Evolutionary conservation across 2,888 invertebrate genomes (phyloP).

Genomic region (Eumacrocentrus americanus): DNA sequence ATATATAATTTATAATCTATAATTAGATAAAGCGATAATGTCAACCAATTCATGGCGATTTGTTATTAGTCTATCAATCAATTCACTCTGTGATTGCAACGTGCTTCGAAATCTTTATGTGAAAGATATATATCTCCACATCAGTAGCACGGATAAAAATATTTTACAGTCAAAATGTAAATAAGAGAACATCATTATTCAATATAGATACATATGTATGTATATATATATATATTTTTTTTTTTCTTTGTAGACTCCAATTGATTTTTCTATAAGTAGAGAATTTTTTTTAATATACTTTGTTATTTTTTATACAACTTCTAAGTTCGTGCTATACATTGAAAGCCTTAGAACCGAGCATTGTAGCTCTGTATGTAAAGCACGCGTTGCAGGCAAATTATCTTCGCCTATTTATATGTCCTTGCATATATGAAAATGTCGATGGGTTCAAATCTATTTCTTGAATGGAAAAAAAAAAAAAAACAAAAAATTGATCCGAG

Average conservation of each 20-base stretch:
- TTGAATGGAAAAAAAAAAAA: not conserved
- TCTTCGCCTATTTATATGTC: not conserved
- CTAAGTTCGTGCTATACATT: conserved; percentile 20
- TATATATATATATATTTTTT: not conserved
- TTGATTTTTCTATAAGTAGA: too few species aligned
- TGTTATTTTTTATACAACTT: not conserved
- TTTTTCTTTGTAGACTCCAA: not conserved
- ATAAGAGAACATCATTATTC: not conserved
- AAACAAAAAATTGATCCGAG: not conserved
- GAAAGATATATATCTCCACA: not conserved
- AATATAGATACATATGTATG: not conserved
- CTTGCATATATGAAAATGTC: conserved; percentile 3
- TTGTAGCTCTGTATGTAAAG: conserved; percentile 1
- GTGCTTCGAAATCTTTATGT: not conserved
- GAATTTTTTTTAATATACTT: not conserved
- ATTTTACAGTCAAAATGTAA: not conserved
- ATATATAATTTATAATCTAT: not conserved
- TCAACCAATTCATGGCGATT: not conserved
- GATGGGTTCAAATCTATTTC: not conserved
- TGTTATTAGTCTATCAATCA: conserved; percentile 9
- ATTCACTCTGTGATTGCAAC: conserved; percentile 26
- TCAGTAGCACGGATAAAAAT: conserved; percentile 4
- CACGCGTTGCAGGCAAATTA: not conserved
- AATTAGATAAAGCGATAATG: not conserved
- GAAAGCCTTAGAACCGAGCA: conserved; percentile 14